Conservation (phyloP, 2,113 vertebrate genomes). For the Bombycilla garrulus region DNA sequence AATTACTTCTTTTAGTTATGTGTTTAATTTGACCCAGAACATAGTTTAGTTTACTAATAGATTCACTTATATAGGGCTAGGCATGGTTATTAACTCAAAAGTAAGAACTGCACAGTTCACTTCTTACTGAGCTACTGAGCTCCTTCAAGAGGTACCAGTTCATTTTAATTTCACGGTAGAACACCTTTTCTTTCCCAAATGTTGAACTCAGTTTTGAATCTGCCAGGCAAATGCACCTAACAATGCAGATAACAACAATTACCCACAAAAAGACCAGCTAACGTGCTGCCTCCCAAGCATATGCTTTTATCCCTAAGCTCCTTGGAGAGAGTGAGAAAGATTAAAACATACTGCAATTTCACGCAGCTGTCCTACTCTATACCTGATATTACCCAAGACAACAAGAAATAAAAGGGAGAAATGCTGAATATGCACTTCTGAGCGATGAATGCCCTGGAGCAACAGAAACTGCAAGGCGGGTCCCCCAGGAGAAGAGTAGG, state of each 20-base stretch:
- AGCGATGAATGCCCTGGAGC: slow-evolving; percentile 23
- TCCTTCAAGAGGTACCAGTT: neutral
- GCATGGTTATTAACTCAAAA: neutral
- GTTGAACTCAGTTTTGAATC: neutral
- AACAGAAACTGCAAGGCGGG: neutral
- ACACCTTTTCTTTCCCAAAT: neutral
- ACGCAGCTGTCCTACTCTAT: neutral
- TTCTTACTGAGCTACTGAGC: neutral
- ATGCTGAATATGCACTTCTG: neutral
- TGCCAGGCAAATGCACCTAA: neutral
- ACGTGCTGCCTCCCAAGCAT: neutral
- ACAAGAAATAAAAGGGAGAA: neutral
- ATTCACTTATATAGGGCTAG: neutral
- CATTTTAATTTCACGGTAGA: neutral
- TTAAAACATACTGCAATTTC: neutral
- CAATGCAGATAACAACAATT: neutral
- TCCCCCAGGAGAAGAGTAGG: slow-evolving; percentile 8
- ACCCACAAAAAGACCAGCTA: neutral
- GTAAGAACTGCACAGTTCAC: neutral
- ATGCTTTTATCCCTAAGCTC: neutral
- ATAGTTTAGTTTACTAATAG: neutral
- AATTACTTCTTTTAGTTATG: neutral
- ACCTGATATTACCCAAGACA: neutral
- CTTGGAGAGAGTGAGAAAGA: neutral
- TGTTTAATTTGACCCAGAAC: neutral